phyloP scores from a whole-genome alignment of 2,797 vertebrate genomes.

The Catharus ustulatus region DNA sequence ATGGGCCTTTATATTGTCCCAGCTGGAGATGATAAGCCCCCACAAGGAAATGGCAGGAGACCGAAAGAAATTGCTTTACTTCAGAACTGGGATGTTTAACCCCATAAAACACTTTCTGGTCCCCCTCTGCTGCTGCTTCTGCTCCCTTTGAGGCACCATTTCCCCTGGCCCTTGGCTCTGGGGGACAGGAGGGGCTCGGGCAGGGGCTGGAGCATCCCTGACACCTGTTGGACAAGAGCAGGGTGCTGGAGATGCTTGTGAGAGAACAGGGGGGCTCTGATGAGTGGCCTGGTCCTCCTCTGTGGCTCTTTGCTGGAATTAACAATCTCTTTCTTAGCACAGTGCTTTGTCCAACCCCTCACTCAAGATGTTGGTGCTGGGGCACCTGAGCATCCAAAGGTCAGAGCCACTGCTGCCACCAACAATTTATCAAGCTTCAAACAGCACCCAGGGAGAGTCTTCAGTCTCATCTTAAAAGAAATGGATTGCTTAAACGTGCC shows the following conservation, averaged over 20 bases:
- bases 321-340: neutral
- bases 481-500: neutral
- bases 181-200: neutral
- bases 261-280: neutral
- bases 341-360: neutral
- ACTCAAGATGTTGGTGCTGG: neutral
- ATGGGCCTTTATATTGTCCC: constrained; percentile 72
- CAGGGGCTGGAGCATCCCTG: neutral
- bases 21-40: constrained; percentile 73
- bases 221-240: neutral
- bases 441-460: neutral
- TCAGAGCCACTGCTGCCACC: neutral
- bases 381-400: neutral
- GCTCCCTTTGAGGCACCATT: neutral
- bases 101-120: constrained; percentile 26
- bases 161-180: neutral
- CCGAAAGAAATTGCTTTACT: constrained; percentile 68
- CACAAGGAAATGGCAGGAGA: constrained; percentile 69
- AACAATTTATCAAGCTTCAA: neutral
- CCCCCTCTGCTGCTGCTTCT: neutral
- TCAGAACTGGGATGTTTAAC: constrained; percentile 67
- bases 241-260: neutral
- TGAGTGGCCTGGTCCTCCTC: neutral
- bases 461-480: neutral
- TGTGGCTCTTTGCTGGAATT: neutral